Conservation (phyloP, 2,888 invertebrate species). For the Polydesmus complanatus region DNA sequence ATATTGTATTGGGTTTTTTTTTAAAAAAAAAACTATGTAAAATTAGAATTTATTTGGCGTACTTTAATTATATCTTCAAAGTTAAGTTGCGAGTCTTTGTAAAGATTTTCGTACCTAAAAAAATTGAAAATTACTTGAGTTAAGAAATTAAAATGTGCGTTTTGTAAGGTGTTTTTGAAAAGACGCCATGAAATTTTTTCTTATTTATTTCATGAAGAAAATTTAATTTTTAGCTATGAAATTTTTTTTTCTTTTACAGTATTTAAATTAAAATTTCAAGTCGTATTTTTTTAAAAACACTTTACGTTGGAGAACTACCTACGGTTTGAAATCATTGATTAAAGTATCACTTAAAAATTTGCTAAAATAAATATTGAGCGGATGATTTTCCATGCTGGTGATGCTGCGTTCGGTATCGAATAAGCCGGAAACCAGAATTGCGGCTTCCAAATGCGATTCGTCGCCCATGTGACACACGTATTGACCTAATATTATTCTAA, state of each 20-base stretch:
- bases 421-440: conserved; percentile 8
- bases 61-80: conserved; percentile 9
- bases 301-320: no score
- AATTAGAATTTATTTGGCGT: background rate
- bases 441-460: conserved; percentile 3
- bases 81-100: conserved; percentile 5
- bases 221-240: no score
- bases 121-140: background rate
- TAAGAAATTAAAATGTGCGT: background rate
- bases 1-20: no score
- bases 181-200: no score
- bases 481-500: conserved; percentile 10
- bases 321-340: conserved; percentile 8
- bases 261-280: no score
- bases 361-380: conserved; percentile 3
- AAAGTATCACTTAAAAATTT: background rate
- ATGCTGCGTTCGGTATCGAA: conserved; percentile 3
- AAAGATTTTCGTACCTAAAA: conserved; percentile 5
- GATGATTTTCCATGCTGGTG: background rate
- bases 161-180: no score
- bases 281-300: no score
- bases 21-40: no score
- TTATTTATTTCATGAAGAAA: no score
- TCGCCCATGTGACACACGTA: conserved; percentile 7
- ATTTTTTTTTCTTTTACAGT: no score